Percentiles rank a stretch among this genome's conserved stretches.
These are phyloP conservation scores for Notoglanidium macrostoma DNA, from an alignment of 2,797 vertebrate genomes.

Conservation along the genomic window DNA sequence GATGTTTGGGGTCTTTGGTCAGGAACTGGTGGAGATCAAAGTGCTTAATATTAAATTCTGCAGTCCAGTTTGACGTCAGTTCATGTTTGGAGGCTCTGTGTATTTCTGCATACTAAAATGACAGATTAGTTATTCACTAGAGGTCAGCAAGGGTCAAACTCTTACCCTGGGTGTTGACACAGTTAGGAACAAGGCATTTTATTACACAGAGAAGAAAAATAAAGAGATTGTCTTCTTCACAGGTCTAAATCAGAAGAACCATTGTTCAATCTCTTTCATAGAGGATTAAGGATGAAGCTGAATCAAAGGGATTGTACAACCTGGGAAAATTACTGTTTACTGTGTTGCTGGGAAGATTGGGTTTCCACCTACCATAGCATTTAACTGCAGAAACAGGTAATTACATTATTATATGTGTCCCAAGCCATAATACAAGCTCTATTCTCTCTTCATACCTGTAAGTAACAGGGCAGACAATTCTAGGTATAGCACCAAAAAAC, in stretches of 20 bases:
- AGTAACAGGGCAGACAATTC: background rate
- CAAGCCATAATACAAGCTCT: background rate
- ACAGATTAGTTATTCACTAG: background rate
- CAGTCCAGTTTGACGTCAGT: background rate
- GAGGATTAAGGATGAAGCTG: background rate
- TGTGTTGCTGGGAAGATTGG: background rate
- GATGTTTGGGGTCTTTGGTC: conserved; percentile 86
- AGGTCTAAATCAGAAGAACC: background rate
- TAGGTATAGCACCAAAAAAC: background rate
- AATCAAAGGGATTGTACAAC: conserved; percentile 16
- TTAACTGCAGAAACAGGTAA: conserved; percentile 17
- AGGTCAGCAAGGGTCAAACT: conserved; percentile 8
- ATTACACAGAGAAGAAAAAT: conserved; percentile 15
- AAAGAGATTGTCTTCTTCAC: background rate
- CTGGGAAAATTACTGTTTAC: conserved; percentile 26
- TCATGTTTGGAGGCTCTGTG: background rate
- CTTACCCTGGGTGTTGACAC: background rate
- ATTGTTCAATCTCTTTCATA: background rate
- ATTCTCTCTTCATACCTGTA: background rate
- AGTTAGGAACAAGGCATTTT: conserved; percentile 13
- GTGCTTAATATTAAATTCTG: background rate
- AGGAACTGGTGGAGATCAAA: conserved; percentile 77
- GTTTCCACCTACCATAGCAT: background rate
- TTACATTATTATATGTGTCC: conserved; percentile 15
- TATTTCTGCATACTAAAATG: background rate